Percentiles rank a stretch among this genome's conserved stretches.
Conservation (phyloP, 2,888 invertebrate genomes). For the Glaucopsyche alexis region DNA sequence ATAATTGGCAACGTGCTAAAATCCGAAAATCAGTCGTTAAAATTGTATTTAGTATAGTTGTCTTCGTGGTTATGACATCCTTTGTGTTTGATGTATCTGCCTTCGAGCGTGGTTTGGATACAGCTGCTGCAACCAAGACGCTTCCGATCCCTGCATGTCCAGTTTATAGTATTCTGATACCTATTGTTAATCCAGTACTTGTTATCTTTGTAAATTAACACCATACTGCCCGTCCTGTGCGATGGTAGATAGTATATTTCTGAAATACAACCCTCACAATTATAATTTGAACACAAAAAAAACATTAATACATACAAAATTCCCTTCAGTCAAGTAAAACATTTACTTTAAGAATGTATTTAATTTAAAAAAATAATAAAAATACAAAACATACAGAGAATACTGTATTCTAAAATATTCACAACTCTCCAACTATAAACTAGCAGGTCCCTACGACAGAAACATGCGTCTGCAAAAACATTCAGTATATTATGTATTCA, state of each 20-base stretch:
- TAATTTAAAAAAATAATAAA: background rate
- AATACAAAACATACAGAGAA: conserved; percentile 48
- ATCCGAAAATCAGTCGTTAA: conserved; percentile 62
- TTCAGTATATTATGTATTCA: conserved; percentile 45
- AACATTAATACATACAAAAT: conserved; percentile 7
- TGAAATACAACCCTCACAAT: conserved; percentile 49
- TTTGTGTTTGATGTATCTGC: conserved; percentile 69
- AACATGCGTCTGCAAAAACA: conserved; percentile 59
- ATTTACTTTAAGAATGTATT: conserved; percentile 39
- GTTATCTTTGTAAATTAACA: conserved; percentile 72
- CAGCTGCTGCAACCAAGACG: conserved; percentile 71
- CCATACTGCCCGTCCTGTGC: conserved; percentile 74
- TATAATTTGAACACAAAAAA: conserved; percentile 35
- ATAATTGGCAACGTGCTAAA: conserved; percentile 44
- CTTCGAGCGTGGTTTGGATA: conserved; percentile 69
- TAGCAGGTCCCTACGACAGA: conserved; percentile 71
- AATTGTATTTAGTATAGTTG: conserved; percentile 73
- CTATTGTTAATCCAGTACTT: conserved; percentile 76
- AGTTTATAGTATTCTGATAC: conserved; percentile 74
- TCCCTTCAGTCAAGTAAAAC: conserved; percentile 33
- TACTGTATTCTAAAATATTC: conserved; percentile 69
- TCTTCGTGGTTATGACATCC: conserved; percentile 71
- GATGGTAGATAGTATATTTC: conserved; percentile 73
- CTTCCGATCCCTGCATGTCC: conserved; percentile 73
- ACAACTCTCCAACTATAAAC: conserved; percentile 59